These are phyloP conservation scores for Microtus montanus DNA, from an alignment of 2,113 vertebrate species.

Conservation along the genomic window DNA sequence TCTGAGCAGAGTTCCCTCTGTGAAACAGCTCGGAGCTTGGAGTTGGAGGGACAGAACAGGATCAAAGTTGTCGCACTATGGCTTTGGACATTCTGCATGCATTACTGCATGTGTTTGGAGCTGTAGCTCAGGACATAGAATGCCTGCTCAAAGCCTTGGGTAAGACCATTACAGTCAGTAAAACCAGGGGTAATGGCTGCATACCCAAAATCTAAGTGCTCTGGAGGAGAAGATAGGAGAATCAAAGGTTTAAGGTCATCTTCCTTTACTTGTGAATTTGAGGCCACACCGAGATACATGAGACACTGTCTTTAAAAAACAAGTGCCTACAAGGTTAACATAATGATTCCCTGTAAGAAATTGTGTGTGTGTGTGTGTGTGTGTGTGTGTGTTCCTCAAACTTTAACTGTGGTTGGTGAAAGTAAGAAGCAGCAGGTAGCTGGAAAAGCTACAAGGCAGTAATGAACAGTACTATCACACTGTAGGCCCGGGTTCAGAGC, in stretches of 20 bases:
- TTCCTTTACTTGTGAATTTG: background rate
- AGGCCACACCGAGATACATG: background rate
- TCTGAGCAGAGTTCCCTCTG: background rate
- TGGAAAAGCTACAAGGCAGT: background rate
- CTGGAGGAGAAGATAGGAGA: background rate
- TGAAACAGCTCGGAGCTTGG: background rate
- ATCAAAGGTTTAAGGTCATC: background rate
- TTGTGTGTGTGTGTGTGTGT: background rate
- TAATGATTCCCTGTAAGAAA: background rate
- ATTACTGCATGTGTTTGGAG: background rate
- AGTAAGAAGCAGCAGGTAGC: background rate
- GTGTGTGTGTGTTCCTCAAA: background rate
- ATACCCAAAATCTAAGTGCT: background rate
- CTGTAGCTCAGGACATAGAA: background rate
- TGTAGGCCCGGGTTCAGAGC: too few species aligned
- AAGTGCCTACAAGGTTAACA: background rate
- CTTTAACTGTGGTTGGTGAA: background rate
- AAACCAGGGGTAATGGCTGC: background rate
- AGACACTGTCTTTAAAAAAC: background rate
- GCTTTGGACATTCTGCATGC: background rate
- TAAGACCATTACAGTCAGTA: background rate
- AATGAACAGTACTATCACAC: background rate
- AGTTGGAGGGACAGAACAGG: background rate
- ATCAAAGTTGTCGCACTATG: background rate
- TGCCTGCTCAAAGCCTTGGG: background rate